These are phyloP conservation scores for Ophiothrix spiculata DNA, from an alignment of 35 echinoderm and acorn worm species.

Conservation along the genomic window DNA sequence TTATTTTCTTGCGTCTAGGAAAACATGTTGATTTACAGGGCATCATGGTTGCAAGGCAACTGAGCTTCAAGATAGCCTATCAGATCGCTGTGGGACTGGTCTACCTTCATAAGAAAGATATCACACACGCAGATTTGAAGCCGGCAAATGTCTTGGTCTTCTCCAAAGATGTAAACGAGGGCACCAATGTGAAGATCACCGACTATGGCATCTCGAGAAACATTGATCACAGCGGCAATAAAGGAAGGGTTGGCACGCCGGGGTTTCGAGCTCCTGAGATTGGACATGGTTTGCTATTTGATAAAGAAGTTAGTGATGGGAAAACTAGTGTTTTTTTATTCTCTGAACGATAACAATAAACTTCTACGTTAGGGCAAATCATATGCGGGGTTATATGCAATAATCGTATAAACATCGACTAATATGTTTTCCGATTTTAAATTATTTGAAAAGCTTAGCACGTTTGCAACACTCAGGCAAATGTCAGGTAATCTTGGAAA, in stretches of 20 bases:
- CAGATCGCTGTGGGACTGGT: constrained; percentile 50
- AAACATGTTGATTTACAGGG: constrained; percentile 15
- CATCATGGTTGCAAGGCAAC: constrained; percentile 16
- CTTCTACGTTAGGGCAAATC: no score
- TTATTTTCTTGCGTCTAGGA: no score
- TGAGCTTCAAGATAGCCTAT: constrained; percentile 55
- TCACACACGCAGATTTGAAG: constrained; percentile 71
- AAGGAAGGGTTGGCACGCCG: constrained; percentile 49
- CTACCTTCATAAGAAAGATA: constrained; percentile 50
- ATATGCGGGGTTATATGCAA: no score
- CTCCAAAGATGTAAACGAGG: constrained; percentile 29
- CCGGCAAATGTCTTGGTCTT: constrained; percentile 71
- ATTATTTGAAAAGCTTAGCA: no score
- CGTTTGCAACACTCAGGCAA: no score
- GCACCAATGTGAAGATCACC: constrained; percentile 58
- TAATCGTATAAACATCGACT: no score
- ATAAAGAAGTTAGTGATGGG: constrained; percentile 71
- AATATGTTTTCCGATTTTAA: no score
- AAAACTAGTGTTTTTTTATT: no score
- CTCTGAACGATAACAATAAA: no score
- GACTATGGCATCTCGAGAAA: constrained; percentile 69
- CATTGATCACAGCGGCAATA: constrained; percentile 37
- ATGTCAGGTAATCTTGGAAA: no score
- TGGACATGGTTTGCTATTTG: constrained; percentile 34
- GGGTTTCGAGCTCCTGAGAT: constrained; percentile 78